Percentiles rank a stretch among this genome's conserved stretches.
These are phyloP conservation scores for Bhutanitis thaidina DNA, from an alignment of 2,888 invertebrate species.

Conservation along the genomic window DNA sequence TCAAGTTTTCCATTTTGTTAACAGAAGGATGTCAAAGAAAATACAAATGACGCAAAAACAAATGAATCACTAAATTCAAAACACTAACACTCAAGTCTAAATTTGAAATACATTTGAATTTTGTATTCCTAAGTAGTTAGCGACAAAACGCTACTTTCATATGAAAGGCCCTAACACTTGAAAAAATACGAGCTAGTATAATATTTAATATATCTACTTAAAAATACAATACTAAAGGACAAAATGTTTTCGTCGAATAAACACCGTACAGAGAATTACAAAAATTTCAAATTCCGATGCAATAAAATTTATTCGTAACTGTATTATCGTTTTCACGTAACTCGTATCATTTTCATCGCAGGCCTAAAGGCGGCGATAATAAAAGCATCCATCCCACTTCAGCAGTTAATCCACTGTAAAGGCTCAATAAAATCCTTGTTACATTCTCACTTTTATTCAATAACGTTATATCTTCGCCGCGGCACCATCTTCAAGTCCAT, in stretches of 20 bases:
- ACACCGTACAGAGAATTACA: neutral
- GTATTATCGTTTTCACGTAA: constrained; percentile 18
- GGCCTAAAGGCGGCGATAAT: constrained; percentile 6
- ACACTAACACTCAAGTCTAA: too few relatives aligned
- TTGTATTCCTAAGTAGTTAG: too few relatives aligned
- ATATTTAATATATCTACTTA: too few relatives aligned
- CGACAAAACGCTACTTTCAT: too few relatives aligned
- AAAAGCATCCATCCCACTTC: constrained; percentile 16
- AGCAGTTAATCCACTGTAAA: constrained; percentile 20
- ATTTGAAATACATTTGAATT: too few relatives aligned
- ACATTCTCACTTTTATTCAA: constrained; percentile 23
- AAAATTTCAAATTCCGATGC: neutral
- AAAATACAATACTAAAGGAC: too few relatives aligned
- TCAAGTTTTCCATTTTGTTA: too few relatives aligned
- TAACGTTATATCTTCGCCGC: constrained; percentile 23
- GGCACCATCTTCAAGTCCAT: constrained; percentile 28
- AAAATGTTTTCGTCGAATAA: neutral
- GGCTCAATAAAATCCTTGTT: constrained; percentile 22
- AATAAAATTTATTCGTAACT: constrained; percentile 15
- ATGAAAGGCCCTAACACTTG: too few relatives aligned
- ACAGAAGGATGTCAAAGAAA: too few relatives aligned
- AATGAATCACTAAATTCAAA: too few relatives aligned
- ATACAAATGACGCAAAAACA: too few relatives aligned
- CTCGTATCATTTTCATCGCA: constrained; percentile 12
- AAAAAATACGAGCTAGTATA: too few relatives aligned